Evolutionary conservation across 2,113 vertebrate species (phyloP).

Genomic region (Rutilus rutilus): DNA sequence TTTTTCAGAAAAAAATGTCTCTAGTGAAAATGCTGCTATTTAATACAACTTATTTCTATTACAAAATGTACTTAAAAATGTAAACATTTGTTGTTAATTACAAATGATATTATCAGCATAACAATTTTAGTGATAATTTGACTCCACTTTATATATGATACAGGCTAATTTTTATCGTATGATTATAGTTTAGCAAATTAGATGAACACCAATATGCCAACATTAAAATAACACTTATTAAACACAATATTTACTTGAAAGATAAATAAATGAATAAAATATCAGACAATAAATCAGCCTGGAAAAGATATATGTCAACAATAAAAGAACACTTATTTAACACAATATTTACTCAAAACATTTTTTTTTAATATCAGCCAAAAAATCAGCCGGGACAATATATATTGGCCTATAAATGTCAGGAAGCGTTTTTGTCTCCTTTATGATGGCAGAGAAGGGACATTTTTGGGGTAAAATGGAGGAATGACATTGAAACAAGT

Average conservation of each 20-base stretch:
- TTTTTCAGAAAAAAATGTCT: not conserved
- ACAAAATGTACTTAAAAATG: not conserved
- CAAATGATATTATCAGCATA: not conserved
- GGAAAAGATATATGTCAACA: not conserved
- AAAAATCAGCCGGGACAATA: too few species aligned
- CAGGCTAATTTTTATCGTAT: not conserved
- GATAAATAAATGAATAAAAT: too few species aligned
- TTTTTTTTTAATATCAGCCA: too few species aligned
- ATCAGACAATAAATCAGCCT: too few species aligned
- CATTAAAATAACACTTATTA: not conserved
- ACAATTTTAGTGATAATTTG: not conserved
- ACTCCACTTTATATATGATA: not conserved
- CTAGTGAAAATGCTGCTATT: not conserved
- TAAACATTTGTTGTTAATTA: not conserved
- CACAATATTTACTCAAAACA: too few species aligned
- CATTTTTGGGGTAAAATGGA: not conserved
- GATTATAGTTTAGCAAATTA: not conserved
- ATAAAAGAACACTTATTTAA: not conserved
- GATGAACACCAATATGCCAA: not conserved
- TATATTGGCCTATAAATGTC: not conserved
- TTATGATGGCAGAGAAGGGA: not conserved
- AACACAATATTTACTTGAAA: not conserved
- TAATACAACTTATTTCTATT: not conserved
- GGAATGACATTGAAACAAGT: not conserved
- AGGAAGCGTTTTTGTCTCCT: not conserved